These are phyloP conservation scores for Bombyx huttoni DNA, from an alignment of 2,888 invertebrate genomes.

Conservation along the genomic window DNA sequence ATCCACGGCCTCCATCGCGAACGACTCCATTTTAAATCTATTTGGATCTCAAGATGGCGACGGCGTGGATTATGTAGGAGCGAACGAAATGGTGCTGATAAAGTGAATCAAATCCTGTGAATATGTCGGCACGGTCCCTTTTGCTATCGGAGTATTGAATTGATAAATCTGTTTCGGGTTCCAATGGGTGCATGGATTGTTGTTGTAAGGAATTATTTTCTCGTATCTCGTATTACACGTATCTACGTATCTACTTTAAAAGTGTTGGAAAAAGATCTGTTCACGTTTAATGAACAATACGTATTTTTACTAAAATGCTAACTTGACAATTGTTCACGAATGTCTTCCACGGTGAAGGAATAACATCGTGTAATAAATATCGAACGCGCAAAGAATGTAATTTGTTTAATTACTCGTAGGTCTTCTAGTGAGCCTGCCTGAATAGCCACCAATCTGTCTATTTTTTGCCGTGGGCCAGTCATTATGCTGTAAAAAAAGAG, in stretches of 20 bases:
- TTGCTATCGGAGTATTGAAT: not conserved
- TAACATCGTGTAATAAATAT: no score
- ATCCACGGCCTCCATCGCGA: not conserved
- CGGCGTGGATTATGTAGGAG: not conserved
- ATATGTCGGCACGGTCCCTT: not conserved
- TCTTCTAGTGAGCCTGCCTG: no score
- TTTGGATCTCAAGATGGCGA: not conserved
- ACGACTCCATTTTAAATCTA: constrained; percentile 2
- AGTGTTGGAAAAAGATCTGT: not conserved
- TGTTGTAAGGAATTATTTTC: not conserved
- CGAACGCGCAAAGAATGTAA: no score
- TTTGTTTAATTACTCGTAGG: no score
- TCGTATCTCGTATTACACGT: not conserved
- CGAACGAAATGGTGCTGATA: not conserved
- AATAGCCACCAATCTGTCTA: no score
- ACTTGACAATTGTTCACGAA: no score
- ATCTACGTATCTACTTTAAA: no score
- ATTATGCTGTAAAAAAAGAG: no score
- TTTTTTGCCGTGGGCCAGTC: no score
- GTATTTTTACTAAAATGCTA: no score
- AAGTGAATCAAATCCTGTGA: not conserved
- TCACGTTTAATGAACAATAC: not conserved
- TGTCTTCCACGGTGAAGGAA: no score
- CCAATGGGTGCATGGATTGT: not conserved
- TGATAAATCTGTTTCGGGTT: not conserved